Evolutionary conservation across 53 echinoderm and acorn worm genomes (phyloP).

Genomic region (Stichopus horrens): DNA sequence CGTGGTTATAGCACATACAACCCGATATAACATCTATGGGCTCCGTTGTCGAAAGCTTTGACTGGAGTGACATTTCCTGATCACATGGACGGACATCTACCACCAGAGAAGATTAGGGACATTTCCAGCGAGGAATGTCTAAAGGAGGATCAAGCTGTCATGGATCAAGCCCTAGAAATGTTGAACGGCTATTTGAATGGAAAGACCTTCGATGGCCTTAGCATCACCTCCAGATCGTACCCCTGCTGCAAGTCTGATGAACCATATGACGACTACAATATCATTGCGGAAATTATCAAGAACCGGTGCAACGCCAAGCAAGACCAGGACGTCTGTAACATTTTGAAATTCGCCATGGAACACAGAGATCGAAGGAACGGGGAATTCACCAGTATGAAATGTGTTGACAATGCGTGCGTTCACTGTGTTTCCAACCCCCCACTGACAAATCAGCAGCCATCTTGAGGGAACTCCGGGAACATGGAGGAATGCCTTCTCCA

Average conservation of each 20-base stretch:
- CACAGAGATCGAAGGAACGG: constrained; percentile 23
- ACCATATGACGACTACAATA: constrained; percentile 4
- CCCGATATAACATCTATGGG: constrained; percentile 57
- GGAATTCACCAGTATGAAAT: constrained; percentile 37
- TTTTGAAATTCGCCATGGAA: not conserved
- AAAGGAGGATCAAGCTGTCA: not conserved
- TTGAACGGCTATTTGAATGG: constrained; percentile 8
- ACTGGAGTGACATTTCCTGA: constrained; percentile 42
- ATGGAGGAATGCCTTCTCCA: constrained; percentile 8
- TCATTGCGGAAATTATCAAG: not conserved
- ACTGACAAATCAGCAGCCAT: constrained; percentile 4
- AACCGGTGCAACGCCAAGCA: not conserved
- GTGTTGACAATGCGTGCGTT: not conserved
- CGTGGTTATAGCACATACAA: constrained; percentile 54
- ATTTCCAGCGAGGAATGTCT: not conserved
- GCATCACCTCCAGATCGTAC: not conserved
- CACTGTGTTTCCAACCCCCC: not conserved
- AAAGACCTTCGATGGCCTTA: not conserved
- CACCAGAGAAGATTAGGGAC: not conserved
- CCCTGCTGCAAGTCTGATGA: not conserved
- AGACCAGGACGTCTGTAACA: not conserved
- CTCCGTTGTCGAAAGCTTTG: constrained; percentile 47
- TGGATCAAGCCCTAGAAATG: not conserved
- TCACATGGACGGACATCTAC: constrained; percentile 39
- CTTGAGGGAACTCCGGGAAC: not conserved